Evolutionary conservation across 2,113 vertebrate species (phyloP).

Genomic region (Brachyistius frenatus): DNA sequence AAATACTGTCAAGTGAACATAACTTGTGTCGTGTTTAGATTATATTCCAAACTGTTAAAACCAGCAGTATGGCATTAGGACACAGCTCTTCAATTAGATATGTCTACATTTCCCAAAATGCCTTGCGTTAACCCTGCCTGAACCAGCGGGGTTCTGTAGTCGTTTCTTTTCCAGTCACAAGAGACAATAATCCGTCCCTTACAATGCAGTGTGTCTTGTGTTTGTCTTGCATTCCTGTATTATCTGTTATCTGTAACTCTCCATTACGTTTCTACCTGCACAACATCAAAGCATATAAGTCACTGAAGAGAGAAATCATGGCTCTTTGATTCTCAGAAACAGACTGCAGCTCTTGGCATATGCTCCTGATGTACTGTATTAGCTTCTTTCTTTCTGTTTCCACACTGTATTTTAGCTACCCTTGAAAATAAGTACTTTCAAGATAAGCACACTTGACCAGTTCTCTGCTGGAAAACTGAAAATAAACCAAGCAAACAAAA

Average conservation of each 20-base stretch:
- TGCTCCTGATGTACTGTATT: slow-evolving; percentile 30
- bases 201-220: slow-evolving; percentile 24
- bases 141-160: slow-evolving; percentile 19
- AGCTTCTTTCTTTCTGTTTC: slow-evolving; percentile 27
- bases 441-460: slow-evolving; percentile 20
- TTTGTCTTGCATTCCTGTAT: slow-evolving; percentile 25
- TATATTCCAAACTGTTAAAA: not conserved
- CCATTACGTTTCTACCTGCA: slow-evolving; percentile 56
- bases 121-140: slow-evolving; percentile 16
- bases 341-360: slow-evolving; percentile 48
- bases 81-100: slow-evolving; percentile 6
- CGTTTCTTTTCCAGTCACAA: slow-evolving; percentile 17
- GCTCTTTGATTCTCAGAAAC: slow-evolving; percentile 51
- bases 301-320: slow-evolving; percentile 37
- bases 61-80: not conserved
- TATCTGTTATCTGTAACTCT: slow-evolving; percentile 43
- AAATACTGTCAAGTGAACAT: not conserved
- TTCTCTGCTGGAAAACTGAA: slow-evolving; percentile 1
- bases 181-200: slow-evolving; percentile 29
- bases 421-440: slow-evolving; percentile 7
- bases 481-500: slow-evolving; percentile 35
- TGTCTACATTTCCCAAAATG: slow-evolving; percentile 21
- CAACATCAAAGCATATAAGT: slow-evolving; percentile 63
- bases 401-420: slow-evolving; percentile 14
- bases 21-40: not conserved